These are phyloP conservation scores for Triplophysa bombifrons DNA, from an alignment of 2,797 vertebrate species.

Conservation along the genomic window DNA sequence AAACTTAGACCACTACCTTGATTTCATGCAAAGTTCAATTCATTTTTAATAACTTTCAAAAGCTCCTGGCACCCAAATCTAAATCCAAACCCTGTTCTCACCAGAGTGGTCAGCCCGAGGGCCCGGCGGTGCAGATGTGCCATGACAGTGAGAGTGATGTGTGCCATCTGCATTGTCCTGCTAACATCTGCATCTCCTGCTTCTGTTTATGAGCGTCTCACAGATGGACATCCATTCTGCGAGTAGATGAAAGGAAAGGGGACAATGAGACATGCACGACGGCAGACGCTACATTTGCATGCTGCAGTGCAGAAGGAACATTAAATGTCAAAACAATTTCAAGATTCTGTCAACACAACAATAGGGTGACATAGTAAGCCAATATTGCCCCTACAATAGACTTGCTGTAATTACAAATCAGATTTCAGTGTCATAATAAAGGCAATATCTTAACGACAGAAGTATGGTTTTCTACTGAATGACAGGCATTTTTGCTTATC, in stretches of 20 bases:
- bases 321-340: conserved; percentile 32
- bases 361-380: not conserved
- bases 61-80: conserved; percentile 42
- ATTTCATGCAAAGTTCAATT: conserved; percentile 13
- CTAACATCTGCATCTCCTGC: conserved; percentile 60
- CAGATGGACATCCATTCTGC: conserved; percentile 60
- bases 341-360: conserved; percentile 31
- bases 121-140: conserved; percentile 65
- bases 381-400: not conserved
- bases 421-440: not conserved
- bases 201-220: conserved; percentile 35
- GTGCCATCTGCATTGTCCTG: conserved; percentile 56
- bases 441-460: not conserved
- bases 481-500: not conserved
- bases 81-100: conserved; percentile 67
- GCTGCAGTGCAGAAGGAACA: conserved; percentile 8
- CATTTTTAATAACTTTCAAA: conserved; percentile 34
- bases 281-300: conserved; percentile 38
- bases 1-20: not conserved
- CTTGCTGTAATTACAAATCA: not conserved
- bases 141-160: conserved; percentile 66
- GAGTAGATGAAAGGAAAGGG: conserved; percentile 58
- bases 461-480: not conserved
- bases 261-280: conserved; percentile 49
- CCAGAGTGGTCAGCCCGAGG: conserved; percentile 55